phyloP scores from a whole-genome alignment of 2,113 vertebrate genomes.

The Struthidea cinerea region DNA sequence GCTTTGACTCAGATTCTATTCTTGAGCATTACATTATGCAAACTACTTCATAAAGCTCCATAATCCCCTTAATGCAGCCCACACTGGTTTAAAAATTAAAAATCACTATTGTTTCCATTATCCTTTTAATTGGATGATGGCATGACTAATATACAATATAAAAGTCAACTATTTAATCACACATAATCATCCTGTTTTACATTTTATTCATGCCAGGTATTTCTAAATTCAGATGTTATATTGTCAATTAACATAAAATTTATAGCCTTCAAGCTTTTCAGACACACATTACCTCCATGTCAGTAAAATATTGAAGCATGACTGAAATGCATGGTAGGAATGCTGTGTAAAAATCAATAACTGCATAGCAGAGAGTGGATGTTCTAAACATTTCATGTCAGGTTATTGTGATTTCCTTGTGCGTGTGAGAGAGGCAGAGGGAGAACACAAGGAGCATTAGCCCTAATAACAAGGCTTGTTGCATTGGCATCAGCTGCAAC shows the following conservation, averaged over 20 bases:
- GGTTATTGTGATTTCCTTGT: not conserved
- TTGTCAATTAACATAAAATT: constrained; percentile 7
- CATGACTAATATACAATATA: constrained; percentile 32
- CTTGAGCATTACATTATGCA: constrained; percentile 17
- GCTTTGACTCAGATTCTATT: constrained; percentile 54
- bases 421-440: accelerated
- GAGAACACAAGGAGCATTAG: not conserved
- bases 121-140: constrained; percentile 43
- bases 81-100: constrained; percentile 35
- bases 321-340: not conserved
- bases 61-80: constrained; percentile 28
- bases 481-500: not conserved
- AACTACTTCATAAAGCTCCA: constrained; percentile 36
- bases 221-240: constrained; percentile 26
- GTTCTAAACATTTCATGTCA: not conserved
- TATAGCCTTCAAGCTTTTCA: not conserved
- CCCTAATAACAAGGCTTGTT: not conserved
- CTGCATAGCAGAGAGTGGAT: not conserved
- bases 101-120: constrained; percentile 36
- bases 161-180: constrained; percentile 30
- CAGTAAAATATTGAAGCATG: not conserved
- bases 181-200: constrained; percentile 13
- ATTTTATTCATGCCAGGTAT: constrained; percentile 27
- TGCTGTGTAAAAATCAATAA: not conserved
- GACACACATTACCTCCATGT: not conserved